A percentile compares a stretch with the other conserved stretches of the same genome.
Conservation (phyloP, 2,797 vertebrate species). For the Rallus crepitans region DNA sequence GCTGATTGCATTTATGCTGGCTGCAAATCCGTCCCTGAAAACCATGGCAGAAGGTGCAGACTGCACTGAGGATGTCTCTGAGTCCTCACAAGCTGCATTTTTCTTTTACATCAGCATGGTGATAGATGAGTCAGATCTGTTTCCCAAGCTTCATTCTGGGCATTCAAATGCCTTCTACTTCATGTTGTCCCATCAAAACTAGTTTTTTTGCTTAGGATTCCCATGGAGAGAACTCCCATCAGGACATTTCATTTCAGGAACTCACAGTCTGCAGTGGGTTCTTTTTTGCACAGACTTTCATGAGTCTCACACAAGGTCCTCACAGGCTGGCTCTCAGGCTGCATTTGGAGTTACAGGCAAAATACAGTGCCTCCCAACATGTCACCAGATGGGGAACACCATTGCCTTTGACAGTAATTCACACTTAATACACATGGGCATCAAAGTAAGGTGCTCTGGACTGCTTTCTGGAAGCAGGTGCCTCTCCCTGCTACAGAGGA, state of each 20-base stretch:
- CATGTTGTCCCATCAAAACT: background rate
- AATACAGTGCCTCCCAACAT: background rate
- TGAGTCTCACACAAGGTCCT: background rate
- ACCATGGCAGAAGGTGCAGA: background rate
- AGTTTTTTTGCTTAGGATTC: background rate
- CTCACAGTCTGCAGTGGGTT: background rate
- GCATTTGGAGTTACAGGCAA: background rate
- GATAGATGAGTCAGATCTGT: background rate
- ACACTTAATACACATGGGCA: conserved; percentile 16
- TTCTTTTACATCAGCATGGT: conserved; percentile 14
- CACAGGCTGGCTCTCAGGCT: conserved; percentile 26
- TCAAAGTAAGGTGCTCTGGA: background rate
- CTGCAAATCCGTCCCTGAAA: background rate
- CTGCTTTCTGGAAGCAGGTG: conserved; percentile 4
- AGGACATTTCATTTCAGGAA: background rate
- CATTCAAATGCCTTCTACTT: background rate
- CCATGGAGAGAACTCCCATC: background rate
- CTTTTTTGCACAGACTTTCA: background rate
- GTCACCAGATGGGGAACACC: conserved; percentile 54
- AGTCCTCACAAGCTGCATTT: background rate
- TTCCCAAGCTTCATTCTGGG: background rate
- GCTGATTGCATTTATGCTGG: background rate
- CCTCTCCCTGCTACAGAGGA: background rate
- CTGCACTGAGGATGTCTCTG: background rate
- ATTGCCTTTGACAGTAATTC: conserved; percentile 41